Conservation (phyloP, 2,888 invertebrate species). For the Ecdyonurus torrentis region DNA sequence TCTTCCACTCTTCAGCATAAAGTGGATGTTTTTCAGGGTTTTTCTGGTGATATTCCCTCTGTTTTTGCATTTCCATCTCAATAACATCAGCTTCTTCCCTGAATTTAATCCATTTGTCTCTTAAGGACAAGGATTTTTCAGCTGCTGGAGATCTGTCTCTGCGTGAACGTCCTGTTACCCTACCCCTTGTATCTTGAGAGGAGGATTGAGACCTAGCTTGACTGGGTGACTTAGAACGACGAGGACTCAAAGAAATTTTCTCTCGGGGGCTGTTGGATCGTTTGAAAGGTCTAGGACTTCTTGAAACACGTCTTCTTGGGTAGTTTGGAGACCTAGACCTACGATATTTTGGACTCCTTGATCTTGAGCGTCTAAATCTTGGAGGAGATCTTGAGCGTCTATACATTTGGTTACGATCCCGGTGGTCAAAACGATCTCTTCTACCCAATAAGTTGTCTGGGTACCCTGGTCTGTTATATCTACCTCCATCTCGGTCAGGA, state of each 20-base stretch:
- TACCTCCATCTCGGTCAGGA: too few relatives aligned
- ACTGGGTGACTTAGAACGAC: background rate
- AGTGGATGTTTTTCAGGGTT: slow-evolving; percentile 78
- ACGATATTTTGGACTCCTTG: background rate
- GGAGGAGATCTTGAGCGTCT: background rate
- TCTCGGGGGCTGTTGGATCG: background rate
- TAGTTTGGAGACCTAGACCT: background rate
- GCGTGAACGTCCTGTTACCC: background rate
- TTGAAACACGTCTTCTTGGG: background rate
- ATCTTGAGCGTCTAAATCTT: background rate
- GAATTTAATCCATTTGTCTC: slow-evolving; percentile 5
- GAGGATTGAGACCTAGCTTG: background rate
- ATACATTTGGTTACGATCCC: background rate
- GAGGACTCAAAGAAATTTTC: background rate
- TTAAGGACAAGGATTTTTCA: background rate
- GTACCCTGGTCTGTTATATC: too few relatives aligned
- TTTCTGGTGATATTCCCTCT: slow-evolving; percentile 56
- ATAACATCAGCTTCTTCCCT: slow-evolving; percentile 32
- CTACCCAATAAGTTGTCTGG: background rate
- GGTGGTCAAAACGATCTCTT: background rate
- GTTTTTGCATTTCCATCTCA: slow-evolving; percentile 42
- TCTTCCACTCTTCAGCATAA: slow-evolving; percentile 80
- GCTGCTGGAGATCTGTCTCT: background rate
- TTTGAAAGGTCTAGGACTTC: background rate
- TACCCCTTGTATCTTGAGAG: background rate